Conservation (phyloP, 2,888 invertebrate genomes). For the Thecophora atra region DNA sequence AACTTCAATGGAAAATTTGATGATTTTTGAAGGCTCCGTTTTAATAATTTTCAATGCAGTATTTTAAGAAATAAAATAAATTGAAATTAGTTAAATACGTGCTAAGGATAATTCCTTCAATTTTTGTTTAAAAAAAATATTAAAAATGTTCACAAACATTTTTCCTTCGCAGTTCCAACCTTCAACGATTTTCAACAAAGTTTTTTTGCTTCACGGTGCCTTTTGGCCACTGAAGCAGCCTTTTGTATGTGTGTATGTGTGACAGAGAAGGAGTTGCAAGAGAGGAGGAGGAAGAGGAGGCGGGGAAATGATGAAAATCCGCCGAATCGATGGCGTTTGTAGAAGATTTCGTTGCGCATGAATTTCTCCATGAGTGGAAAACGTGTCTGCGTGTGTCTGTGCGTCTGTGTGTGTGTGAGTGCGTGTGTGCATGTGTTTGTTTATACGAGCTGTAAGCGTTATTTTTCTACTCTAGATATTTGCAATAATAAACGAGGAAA, state of each 20-base stretch:
- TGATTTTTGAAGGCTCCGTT: neutral
- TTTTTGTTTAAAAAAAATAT: too few relatives aligned
- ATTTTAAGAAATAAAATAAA: too few relatives aligned
- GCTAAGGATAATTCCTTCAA: too few relatives aligned
- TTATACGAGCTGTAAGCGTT: slow-evolving; percentile 52
- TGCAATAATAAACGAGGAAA: slow-evolving; percentile 56
- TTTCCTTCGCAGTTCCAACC: too few relatives aligned
- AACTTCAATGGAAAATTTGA: neutral
- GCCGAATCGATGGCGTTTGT: slow-evolving; percentile 45
- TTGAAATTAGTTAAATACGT: too few relatives aligned
- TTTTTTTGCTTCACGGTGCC: too few relatives aligned
- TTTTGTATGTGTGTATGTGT: neutral
- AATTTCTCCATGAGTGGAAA: slow-evolving; percentile 9
- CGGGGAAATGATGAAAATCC: slow-evolving; percentile 43
- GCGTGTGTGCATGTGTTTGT: slow-evolving; percentile 29
- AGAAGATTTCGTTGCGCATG: slow-evolving; percentile 37
- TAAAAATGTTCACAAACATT: too few relatives aligned
- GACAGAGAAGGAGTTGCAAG: neutral
- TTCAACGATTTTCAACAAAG: too few relatives aligned
- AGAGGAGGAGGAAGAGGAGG: neutral
- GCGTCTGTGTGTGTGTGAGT: slow-evolving; percentile 18
- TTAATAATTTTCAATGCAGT: neutral
- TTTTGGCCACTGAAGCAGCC: neutral
- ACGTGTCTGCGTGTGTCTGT: slow-evolving; percentile 10
- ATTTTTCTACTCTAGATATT: slow-evolving; percentile 60